These are phyloP conservation scores for Lethenteron camtschaticum DNA, from an alignment of 2,113 vertebrate genomes.

Conservation along the genomic window DNA sequence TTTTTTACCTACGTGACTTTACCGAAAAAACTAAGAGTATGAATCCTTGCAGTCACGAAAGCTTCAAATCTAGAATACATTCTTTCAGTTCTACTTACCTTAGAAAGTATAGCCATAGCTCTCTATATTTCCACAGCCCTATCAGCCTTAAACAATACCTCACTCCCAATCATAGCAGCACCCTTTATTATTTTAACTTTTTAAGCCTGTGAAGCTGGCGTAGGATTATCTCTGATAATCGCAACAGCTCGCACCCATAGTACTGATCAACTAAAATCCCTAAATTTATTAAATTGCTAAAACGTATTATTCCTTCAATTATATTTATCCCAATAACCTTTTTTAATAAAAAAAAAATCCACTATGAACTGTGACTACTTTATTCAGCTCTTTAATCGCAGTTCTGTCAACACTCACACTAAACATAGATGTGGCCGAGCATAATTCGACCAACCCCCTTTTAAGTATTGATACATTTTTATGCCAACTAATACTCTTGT, in stretches of 20 bases:
- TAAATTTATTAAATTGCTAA: slow-evolving; percentile 15
- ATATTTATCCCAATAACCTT: slow-evolving; percentile 9
- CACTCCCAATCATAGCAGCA: background rate
- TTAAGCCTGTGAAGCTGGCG: slow-evolving; percentile 9
- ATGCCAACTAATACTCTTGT: background rate
- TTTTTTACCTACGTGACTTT: too few species aligned
- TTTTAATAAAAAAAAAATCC: background rate
- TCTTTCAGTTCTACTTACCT: background rate
- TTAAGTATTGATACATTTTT: slow-evolving; percentile 7
- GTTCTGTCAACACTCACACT: background rate
- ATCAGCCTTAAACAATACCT: background rate
- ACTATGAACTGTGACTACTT: background rate
- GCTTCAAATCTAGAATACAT: too few species aligned
- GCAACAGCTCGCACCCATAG: slow-evolving; percentile 9
- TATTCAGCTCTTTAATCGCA: background rate
- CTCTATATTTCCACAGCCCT: background rate
- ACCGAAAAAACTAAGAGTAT: too few species aligned
- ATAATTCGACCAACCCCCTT: background rate
- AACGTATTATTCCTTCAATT: slow-evolving; percentile 7
- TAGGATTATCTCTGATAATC: slow-evolving; percentile 9
- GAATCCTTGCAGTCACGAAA: too few species aligned
- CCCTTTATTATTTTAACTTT: slow-evolving; percentile 9
- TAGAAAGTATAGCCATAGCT: slow-evolving; percentile 1
- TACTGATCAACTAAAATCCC: background rate
- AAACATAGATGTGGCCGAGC: background rate